Evolutionary conservation across 2,888 invertebrate species (phyloP), one percentile per base, ranked within the genome.

Genomic region (Tinea semifulvella): DNA sequence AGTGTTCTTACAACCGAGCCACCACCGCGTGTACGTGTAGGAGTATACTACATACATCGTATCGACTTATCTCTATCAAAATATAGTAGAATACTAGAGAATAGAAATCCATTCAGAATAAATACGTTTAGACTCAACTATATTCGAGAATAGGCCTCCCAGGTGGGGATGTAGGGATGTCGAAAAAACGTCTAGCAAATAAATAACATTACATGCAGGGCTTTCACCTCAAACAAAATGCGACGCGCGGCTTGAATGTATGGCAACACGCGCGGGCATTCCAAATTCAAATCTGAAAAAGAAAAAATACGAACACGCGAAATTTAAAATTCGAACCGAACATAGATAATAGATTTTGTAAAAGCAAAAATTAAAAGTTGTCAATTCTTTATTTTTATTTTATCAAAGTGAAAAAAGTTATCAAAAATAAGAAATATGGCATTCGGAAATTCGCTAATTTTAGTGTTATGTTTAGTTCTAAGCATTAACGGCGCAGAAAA

Each of bases 221-320:
- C 79, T 80, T 80, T 80, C 80, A 79, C 80, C 68, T 70, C 68
- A 68, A 68, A 70, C 72, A 65, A 69, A 70, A 72, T 68, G 68
- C 68, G 63, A 58, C 65, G 64, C 61, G 63, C 60, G 70, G 55
- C 61, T 65, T 57, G 55, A 53, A 6, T 31, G 31, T 13, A 31
- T 31, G 31, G 31, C n/a, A 52, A 56, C 49, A 20, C 52, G 51
- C 58, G 56, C 58, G 62, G 57, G 62, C 66, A 66, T 67, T 65
- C 64, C 63, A 53, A 53, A 56, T 62, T 62, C 61, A 65, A 60
- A 57, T 60, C 59, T 63, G 56, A 54, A 59, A 57, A 14, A 31
- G 31, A 31, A 31, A n/a, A n/a, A n/a, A n/a, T n/a, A 60, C 62
- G 58, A 50, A 22, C 22, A 22, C 68, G 68, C 11, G 22, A 36